These are phyloP conservation scores for Thaleichthys pacificus DNA, from an alignment of 2,797 vertebrate species.

Conservation along the genomic window DNA sequence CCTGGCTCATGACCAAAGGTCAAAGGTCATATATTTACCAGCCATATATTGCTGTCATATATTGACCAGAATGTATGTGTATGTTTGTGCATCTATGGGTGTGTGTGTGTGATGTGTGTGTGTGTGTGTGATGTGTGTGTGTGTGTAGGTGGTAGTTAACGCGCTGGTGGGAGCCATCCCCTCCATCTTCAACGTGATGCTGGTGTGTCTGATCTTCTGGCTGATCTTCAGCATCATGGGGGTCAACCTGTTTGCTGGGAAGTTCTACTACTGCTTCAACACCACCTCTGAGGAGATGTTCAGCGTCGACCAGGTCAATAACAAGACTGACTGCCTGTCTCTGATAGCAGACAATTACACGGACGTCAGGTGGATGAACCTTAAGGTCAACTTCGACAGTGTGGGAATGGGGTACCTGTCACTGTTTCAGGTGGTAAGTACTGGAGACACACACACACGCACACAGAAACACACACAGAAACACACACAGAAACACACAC, in stretches of 20 bases:
- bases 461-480: no score
- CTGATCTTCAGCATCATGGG: constrained; percentile 98
- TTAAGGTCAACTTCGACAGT: constrained; percentile 91
- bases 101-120: constrained; percentile 57
- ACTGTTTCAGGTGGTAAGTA: constrained; percentile 91
- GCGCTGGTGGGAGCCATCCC: constrained; percentile 91
- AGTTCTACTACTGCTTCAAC: constrained; percentile 88
- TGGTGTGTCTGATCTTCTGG: constrained; percentile 97
- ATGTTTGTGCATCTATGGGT: constrained; percentile 1
- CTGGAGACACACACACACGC: no score
- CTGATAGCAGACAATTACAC: constrained; percentile 55
- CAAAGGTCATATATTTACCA: neutral
- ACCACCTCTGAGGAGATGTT: constrained; percentile 76
- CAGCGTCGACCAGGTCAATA: constrained; percentile 65
- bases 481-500: no score
- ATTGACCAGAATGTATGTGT: neutral
- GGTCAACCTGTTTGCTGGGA: constrained; percentile 93
- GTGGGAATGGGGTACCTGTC: constrained; percentile 94
- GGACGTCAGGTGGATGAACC: constrained; percentile 85
- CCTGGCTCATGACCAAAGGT: neutral
- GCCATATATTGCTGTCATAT: neutral
- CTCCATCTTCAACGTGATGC: constrained; percentile 92
- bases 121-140: neutral
- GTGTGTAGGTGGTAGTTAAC: constrained; percentile 82
- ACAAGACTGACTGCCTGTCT: constrained; percentile 78